Evolutionary conservation across 2,797 vertebrate species (phyloP).

Genomic region (Microtus agrestis): DNA sequence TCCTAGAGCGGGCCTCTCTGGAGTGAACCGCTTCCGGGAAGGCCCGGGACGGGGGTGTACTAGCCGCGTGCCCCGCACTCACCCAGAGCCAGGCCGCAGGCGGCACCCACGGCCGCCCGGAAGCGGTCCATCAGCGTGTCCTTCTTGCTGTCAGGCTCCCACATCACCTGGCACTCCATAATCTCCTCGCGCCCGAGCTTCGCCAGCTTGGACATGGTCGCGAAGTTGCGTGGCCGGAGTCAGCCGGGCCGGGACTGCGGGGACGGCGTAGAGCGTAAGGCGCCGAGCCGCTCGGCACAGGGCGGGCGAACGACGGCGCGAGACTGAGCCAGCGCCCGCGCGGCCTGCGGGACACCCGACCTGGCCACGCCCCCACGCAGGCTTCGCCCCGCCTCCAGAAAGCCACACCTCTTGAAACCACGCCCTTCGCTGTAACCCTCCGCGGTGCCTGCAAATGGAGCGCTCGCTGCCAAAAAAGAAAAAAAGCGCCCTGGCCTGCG

Average conservation of each 20-base stretch:
- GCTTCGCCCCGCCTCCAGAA: neutral
- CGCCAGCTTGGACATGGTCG: conserved; percentile 89
- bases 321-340: neutral
- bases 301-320: neutral
- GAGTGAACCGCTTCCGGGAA: neutral
- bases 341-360: neutral
- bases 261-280: neutral
- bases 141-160: conserved; percentile 97
- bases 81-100: conserved; percentile 94
- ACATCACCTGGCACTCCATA: conserved; percentile 94
- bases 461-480: conserved; percentile 5
- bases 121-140: conserved; percentile 95
- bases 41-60: neutral
- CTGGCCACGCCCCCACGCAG: neutral
- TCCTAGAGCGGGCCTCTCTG: neutral
- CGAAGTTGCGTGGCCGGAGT: neutral
- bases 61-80: conserved; percentile 83
- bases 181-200: conserved; percentile 89
- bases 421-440: conserved; percentile 58
- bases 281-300: neutral
- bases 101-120: conserved; percentile 90
- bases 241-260: neutral
- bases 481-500: neutral
- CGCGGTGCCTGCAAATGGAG: conserved; percentile 76
- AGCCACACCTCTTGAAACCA: neutral